Percentiles rank a stretch among this genome's conserved stretches.
These are phyloP conservation scores for Ecliptopera silaceata DNA, from an alignment of 2,888 invertebrate genomes.

Conservation along the genomic window DNA sequence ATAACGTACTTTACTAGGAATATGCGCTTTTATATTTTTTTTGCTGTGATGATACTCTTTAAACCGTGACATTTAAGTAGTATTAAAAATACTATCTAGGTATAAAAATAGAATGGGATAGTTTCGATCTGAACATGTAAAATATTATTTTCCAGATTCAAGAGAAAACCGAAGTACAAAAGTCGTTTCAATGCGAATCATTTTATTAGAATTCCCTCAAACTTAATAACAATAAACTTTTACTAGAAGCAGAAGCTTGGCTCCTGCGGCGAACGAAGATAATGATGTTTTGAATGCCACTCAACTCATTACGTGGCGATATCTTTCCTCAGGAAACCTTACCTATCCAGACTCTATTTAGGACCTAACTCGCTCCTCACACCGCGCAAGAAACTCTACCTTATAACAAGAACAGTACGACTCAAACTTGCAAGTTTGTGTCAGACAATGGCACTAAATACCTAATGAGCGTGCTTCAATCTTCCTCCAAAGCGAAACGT, in stretches of 20 bases:
- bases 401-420: constrained; percentile 18
- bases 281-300: constrained; percentile 77
- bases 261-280: constrained; percentile 63
- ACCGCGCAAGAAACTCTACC: constrained; percentile 33
- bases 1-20: no score
- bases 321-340: constrained; percentile 70
- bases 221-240: constrained; percentile 22
- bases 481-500: constrained; percentile 53
- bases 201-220: constrained; percentile 7
- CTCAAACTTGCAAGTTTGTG: constrained; percentile 30
- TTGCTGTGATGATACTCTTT: no score
- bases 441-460: constrained; percentile 66
- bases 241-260: constrained; percentile 16
- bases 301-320: constrained; percentile 77
- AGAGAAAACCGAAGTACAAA: no score
- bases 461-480: constrained; percentile 70
- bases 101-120: no score
- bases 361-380: constrained; percentile 45
- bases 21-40: no score
- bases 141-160: no score
- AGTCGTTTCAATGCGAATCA: not conserved
- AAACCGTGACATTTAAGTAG: no score
- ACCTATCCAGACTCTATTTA: constrained; percentile 52
- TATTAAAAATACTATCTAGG: no score
- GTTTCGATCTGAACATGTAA: no score